These are phyloP conservation scores for Clinocottus analis DNA, from an alignment of 2,113 vertebrate genomes.

Conservation along the genomic window DNA sequence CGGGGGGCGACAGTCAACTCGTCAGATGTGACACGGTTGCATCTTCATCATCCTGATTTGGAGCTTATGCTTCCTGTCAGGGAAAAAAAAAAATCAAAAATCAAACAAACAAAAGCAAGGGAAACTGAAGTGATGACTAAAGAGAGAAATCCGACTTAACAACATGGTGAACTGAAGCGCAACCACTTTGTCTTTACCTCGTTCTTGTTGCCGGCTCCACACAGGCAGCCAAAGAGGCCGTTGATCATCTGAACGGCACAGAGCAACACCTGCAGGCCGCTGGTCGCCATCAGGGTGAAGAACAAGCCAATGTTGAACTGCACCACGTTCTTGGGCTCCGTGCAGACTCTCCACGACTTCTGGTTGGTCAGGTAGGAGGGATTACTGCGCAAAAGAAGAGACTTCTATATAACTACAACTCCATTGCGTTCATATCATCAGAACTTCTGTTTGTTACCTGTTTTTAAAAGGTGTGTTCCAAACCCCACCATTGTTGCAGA, in stretches of 20 bases:
- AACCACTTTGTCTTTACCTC: conserved; percentile 40
- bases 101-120: background rate
- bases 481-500: rapidly evolving
- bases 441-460: conserved; percentile 49
- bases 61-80: conserved; percentile 29
- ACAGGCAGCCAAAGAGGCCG: conserved; percentile 80
- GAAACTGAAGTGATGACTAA: background rate
- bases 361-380: conserved; percentile 54
- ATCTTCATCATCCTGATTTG: background rate
- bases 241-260: conserved; percentile 78
- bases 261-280: conserved; percentile 71
- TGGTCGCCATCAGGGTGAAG: conserved; percentile 63
- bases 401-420: background rate
- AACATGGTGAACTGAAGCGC: background rate
- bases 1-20: conserved; percentile 15
- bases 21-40: background rate
- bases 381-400: conserved; percentile 34
- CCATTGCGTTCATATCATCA: background rate
- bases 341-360: conserved; percentile 34
- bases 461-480: conserved; percentile 73
- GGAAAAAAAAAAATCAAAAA: background rate
- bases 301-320: conserved; percentile 81
- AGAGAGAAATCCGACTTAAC: background rate
- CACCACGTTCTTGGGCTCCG: conserved; percentile 69
- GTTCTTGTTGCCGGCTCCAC: conserved; percentile 67